A percentile compares a stretch with the other conserved stretches of the same genome.
Evolutionary conservation across 1,140 invertebrate genomes (phyloP).

Genomic region (Trissolcus basalis): DNA sequence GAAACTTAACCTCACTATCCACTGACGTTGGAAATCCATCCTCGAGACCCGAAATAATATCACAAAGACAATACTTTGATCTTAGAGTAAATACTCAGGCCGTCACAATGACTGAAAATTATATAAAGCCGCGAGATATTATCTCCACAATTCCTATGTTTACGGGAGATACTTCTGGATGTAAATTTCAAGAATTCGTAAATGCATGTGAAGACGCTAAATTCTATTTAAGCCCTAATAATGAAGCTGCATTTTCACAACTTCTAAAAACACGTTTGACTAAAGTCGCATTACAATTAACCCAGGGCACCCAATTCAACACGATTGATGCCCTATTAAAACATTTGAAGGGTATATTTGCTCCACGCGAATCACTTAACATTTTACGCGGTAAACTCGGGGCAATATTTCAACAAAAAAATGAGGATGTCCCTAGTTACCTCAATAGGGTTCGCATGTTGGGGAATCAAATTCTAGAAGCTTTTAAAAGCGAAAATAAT

Average conservation of each 20-base stretch:
- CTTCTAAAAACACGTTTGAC: neutral
- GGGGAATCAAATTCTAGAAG: slow-evolving; percentile 1
- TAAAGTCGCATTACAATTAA: neutral
- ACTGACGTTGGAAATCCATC: no score
- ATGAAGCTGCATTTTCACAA: neutral
- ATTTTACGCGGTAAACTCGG: slow-evolving; percentile 12
- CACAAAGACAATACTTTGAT: no score
- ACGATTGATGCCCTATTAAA: neutral
- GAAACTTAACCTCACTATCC: no score
- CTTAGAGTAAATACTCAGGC: no score
- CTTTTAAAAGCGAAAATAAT: slow-evolving; percentile 12
- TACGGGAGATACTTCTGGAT: neutral
- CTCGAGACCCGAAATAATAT: no score
- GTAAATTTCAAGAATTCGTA: neutral
- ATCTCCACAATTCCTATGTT: neutral
- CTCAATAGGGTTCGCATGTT: slow-evolving; percentile 1
- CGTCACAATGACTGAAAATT: no score
- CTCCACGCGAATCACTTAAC: slow-evolving; percentile 6
- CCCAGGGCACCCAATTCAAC: slow-evolving; percentile 6
- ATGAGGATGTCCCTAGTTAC: slow-evolving; percentile 20
- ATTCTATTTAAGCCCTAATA: neutral
- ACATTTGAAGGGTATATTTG: slow-evolving; percentile 6
- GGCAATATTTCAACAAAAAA: slow-evolving; percentile 7
- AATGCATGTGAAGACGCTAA: slow-evolving; percentile 13
- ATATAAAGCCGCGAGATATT: slow-evolving; percentile 4